These are phyloP conservation scores for Thamnophis elegans DNA, from an alignment of 2,797 vertebrate species.

Conservation along the genomic window DNA sequence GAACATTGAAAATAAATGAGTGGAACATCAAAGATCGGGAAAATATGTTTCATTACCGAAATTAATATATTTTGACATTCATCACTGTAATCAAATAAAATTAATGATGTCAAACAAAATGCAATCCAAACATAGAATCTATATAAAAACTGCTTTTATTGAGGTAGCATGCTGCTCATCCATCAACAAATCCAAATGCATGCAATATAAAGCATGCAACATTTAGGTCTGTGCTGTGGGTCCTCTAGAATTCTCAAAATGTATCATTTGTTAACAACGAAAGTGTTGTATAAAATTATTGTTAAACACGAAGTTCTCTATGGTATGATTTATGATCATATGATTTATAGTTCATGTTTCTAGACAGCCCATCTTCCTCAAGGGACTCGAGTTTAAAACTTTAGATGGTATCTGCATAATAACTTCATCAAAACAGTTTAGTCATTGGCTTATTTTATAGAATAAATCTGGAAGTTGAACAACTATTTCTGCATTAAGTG, in stretches of 20 bases:
- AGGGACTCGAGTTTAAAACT: conserved; percentile 8
- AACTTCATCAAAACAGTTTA: conserved; percentile 38
- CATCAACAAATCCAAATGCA: conserved; percentile 66
- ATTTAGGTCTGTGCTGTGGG: conserved; percentile 74
- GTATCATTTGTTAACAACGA: conserved; percentile 30
- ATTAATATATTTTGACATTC: conserved; percentile 52
- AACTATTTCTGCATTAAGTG: background rate
- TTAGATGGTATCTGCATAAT: background rate
- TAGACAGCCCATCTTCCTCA: background rate
- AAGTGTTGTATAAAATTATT: conserved; percentile 30
- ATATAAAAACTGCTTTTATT: conserved; percentile 50
- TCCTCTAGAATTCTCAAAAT: conserved; percentile 70
- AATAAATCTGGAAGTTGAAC: background rate
- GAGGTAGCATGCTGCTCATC: conserved; percentile 71
- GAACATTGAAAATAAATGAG: conserved; percentile 52
- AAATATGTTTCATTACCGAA: conserved; percentile 60
- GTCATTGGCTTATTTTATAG: conserved; percentile 1
- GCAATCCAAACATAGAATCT: conserved; percentile 58
- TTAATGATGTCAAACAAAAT: conserved; percentile 57
- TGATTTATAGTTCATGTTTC: background rate
- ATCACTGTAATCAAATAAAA: conserved; percentile 64
- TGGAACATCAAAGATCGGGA: conserved; percentile 51
- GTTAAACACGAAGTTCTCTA: conserved; percentile 28
- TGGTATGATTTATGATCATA: conserved; percentile 1
- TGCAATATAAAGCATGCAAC: conserved; percentile 74